Base-by-base conservation (phyloP, 2,113 vertebrate species). In the Xenopus borealis region DNA sequence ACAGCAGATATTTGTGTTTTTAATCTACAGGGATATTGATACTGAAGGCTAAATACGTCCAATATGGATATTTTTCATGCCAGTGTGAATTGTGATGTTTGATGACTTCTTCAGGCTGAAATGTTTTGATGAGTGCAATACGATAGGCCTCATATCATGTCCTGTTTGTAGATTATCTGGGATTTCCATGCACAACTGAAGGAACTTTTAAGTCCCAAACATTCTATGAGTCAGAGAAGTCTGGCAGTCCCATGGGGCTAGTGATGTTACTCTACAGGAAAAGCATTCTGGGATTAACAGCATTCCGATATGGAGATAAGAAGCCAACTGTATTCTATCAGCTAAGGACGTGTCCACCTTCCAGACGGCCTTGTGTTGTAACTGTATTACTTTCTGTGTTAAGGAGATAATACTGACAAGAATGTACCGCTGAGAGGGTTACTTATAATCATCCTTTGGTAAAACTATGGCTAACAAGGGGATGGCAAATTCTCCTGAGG, bases 151-250 rank as follows among this genome's bases (percentile, higher is more conserved):
- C 66, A 64, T 55, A 69, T 77, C 67, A 44, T 52, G 74, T 77
- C 74, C 74, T 69, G 74, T 70, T 77, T 77, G 66, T 69, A 77
- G 66, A 77, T 77, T 70, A 77, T 69, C 58, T 62, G 46, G 59
- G 67, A 59, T 70, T 77, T 77, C 74, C 17, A 52, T 62, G 47
- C 55, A 67, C 67, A 23, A 70, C 63, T 20, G 47, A n/a, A 55
- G 33, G 74, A 77, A 70, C 45, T 59, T 50, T 68, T 62, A 19
- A 72, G n/a, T 72, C 70, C 27, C 14, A 72, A 62, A 63, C 59
- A 72, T 72, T 72, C 27, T 16, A 72, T 69, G 74, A 77, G 46
- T 77, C 66, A 70, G 50, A 64, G n/a, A 23, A 57, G 66, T 77
- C 50, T 77, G 66, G 74, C 74, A 27, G 66, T 63, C 57, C 44